These are phyloP conservation scores for Nebria ingens DNA, from an alignment of 1,140 invertebrate species.

Conservation along the genomic window DNA sequence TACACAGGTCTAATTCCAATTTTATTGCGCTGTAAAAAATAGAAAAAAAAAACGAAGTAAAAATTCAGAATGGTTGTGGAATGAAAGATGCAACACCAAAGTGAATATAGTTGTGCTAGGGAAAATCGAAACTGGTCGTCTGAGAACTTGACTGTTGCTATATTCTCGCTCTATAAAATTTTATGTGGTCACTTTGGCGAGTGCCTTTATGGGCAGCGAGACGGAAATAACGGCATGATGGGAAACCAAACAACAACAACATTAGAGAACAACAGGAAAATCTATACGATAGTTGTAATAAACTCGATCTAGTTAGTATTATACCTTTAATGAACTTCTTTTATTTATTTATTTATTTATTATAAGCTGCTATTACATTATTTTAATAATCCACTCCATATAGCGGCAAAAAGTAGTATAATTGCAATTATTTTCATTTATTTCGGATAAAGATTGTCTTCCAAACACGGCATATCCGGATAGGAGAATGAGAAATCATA, in stretches of 20 bases:
- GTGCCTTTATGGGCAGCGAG: background rate
- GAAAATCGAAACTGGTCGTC: background rate
- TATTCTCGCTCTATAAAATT: conserved; percentile 7
- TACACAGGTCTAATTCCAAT: background rate
- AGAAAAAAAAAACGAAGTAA: background rate
- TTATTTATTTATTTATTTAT: no score
- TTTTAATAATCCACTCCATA: no score
- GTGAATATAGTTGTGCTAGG: background rate
- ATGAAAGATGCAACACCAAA: background rate
- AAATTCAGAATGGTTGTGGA: no score
- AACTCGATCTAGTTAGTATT: background rate
- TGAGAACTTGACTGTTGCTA: background rate
- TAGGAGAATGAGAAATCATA: no score
- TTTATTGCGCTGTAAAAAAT: background rate
- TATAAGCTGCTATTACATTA: no score
- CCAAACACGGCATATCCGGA: no score
- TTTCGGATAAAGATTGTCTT: no score
- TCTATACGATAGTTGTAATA: background rate
- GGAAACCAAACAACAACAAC: background rate
- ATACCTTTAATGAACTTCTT: no score
- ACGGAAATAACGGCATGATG: background rate
- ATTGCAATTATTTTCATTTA: no score
- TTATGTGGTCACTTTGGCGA: conserved; percentile 2
- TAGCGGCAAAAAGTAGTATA: no score
- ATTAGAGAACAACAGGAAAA: background rate